Conservation (phyloP, 92 coral and sea anemone genomes). For the Muricea muricata region DNA sequence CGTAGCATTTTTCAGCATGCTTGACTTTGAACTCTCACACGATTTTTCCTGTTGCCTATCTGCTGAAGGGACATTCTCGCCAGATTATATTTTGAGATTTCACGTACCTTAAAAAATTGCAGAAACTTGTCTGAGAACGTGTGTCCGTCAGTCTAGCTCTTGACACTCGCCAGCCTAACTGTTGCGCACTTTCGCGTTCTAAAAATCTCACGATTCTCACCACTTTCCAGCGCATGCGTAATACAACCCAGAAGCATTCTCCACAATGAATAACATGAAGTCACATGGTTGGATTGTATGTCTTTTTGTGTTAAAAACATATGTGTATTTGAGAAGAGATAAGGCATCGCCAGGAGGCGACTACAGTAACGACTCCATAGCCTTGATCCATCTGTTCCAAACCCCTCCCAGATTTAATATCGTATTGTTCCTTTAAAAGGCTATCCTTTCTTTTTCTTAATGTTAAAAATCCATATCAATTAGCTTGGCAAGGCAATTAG, state of each 20-base stretch:
- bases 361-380: not conserved
- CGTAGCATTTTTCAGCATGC: no score
- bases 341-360: slow-evolving; percentile 30
- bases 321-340: slow-evolving; percentile 15
- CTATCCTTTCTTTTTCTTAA: not conserved
- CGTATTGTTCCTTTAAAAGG: slow-evolving; percentile 11
- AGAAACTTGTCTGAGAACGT: not conserved
- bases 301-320: slow-evolving; percentile 16
- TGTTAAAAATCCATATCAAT: not conserved
- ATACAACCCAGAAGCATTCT: not conserved
- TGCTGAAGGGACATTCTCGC: not conserved
- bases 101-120: not conserved
- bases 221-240: slow-evolving; percentile 30
- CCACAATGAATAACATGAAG: not conserved
- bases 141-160: not conserved
- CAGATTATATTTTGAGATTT: not conserved
- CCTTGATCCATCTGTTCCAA: slow-evolving; percentile 16
- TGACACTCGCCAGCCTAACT: not conserved
- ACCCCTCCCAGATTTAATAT: not conserved
- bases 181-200: not conserved
- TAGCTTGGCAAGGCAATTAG: slow-evolving; percentile 22
- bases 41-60: no score
- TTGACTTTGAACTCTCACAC: no score
- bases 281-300: slow-evolving; percentile 2
- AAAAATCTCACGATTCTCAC: not conserved